Conservation (phyloP, 1,140 invertebrate species). For the Anagrus nilaparvatae region DNA sequence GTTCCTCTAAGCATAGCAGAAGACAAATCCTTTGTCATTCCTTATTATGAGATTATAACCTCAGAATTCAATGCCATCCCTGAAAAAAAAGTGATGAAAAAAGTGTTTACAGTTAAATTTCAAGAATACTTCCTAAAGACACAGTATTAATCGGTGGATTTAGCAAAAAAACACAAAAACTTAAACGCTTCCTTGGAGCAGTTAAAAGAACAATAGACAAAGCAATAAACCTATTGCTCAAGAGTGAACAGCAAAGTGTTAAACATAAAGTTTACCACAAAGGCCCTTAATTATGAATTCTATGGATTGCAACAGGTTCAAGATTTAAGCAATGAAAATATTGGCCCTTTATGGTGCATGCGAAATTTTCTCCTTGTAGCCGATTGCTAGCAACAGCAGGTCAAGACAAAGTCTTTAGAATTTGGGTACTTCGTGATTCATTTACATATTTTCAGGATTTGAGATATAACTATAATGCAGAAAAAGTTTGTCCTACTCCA, state of each 20-base stretch:
- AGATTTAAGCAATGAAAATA: slow-evolving; percentile 73
- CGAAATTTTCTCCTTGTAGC: slow-evolving; percentile 94
- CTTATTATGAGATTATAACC: slow-evolving; percentile 89
- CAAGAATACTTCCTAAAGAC: slow-evolving; percentile 47
- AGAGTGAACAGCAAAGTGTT: slow-evolving; percentile 69
- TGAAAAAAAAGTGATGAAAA: slow-evolving; percentile 64
- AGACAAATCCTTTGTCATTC: slow-evolving; percentile 78
- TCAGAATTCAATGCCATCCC: slow-evolving; percentile 68
- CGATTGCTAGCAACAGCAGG: slow-evolving; percentile 88
- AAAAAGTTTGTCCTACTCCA: slow-evolving; percentile 77
- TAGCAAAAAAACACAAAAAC: slow-evolving; percentile 43
- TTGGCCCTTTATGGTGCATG: slow-evolving; percentile 94
- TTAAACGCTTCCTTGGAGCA: slow-evolving; percentile 81
- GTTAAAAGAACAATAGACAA: slow-evolving; percentile 82
- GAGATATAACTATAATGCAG: slow-evolving; percentile 83
- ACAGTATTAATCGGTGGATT: slow-evolving; percentile 38
- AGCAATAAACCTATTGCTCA: slow-evolving; percentile 82
- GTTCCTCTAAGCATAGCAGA: slow-evolving; percentile 81
- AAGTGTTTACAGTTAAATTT: no score
- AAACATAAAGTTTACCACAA: slow-evolving; percentile 92
- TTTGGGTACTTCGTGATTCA: slow-evolving; percentile 87
- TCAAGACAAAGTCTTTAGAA: slow-evolving; percentile 82
- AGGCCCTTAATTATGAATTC: slow-evolving; percentile 92
- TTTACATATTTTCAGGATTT: slow-evolving; percentile 87
- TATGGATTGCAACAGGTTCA: slow-evolving; percentile 60